Base-by-base conservation (phyloP, 2,888 invertebrate genomes). In the Aphodius granarius region DNA sequence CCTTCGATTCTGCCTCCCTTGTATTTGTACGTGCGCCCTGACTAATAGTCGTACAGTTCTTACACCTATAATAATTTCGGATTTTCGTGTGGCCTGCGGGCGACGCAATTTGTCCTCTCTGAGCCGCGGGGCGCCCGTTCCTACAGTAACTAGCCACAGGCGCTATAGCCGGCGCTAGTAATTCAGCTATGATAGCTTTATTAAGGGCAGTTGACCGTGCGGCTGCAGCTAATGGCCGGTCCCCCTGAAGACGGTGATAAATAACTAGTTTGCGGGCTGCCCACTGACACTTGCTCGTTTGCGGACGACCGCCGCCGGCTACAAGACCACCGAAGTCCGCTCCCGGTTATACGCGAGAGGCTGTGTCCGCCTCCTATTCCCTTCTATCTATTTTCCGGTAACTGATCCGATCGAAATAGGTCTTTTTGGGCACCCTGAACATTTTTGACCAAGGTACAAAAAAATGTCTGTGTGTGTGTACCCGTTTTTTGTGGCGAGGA, bases 151-250 rank as follows among this genome's bases (percentile, higher is more conserved):
- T 79, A 43, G 13, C 74, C 77, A 75, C 75, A 78, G 73, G 71
- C 62, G 65, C 9, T 43, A 43, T 43, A 43, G 65, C 64, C 21
- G n/a, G n/a, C 63, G 66, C 77, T 76, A 77, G 82, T 82, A 82
- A 83, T 82, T 82, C 82, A 80, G 82, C 83, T 82, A 81, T 83
- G 84, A 84, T 84, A 83, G 85, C 83, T 85, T 84, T 85, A 85
- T 85, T 84, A 84, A 82, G 83, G 83, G 80, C 80, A 79, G 82
- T 82, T 82, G 84, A 83, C 82, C 82, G 81, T 81, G 81, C 80
- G 82, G 81, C 79, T 81, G 79, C 80, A 81, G 82, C 84, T 83
- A 84, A 84, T 84, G 83, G 83, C 80, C 77, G 78, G 74, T 78
- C 81, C 81, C 81, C 81, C 81, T 79, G 81, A 83, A 84, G 83